Conservation (phyloP, 2,888 invertebrate genomes). For the Phoenoteleia sp. region DNA sequence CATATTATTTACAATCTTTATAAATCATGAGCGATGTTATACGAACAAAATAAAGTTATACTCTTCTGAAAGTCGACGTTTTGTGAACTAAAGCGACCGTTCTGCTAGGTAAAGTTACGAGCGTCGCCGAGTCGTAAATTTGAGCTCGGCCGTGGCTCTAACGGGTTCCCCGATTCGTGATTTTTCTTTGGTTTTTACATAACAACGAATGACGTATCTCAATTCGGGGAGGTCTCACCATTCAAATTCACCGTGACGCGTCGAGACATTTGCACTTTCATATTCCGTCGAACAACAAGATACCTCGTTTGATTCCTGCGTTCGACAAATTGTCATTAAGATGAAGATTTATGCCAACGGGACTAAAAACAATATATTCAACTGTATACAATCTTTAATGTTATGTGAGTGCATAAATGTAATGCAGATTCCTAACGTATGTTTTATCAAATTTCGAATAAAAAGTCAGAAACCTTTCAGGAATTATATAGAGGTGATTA, state of each 20-base stretch:
- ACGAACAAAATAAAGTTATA: constrained; percentile 59
- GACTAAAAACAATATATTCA: no score
- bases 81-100: constrained; percentile 58
- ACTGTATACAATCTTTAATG: no score
- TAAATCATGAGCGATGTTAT: constrained; percentile 49
- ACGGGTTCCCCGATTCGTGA: constrained; percentile 67
- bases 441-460: no score
- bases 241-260: constrained; percentile 38
- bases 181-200: constrained; percentile 63
- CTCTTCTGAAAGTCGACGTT: constrained; percentile 53
- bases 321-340: background rate
- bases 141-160: constrained; percentile 55
- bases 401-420: no score
- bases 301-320: background rate
- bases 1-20: constrained; percentile 49
- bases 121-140: constrained; percentile 78
- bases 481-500: no score
- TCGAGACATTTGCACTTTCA: constrained; percentile 23
- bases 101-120: constrained; percentile 74
- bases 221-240: constrained; percentile 16
- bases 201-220: constrained; percentile 55
- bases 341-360: background rate
- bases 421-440: no score
- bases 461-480: no score
- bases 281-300: background rate